Conservation (phyloP, 2,888 invertebrate genomes). For the Shargacucullia verbasci region DNA sequence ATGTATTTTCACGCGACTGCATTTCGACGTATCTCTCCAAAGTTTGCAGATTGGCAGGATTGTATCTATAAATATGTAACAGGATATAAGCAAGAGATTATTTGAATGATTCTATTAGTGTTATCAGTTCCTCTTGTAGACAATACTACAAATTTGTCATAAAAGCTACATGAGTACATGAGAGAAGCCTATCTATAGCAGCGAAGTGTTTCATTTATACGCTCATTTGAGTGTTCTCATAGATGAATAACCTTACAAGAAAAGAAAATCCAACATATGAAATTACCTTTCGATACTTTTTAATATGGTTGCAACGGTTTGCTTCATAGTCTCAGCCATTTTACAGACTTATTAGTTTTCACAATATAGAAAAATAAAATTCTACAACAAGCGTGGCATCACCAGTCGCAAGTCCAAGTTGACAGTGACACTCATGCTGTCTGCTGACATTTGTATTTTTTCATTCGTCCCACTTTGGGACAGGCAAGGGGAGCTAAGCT, state of each 20-base stretch:
- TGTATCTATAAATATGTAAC: constrained; percentile 92
- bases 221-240: background rate
- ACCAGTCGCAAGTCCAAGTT: background rate
- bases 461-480: too few species aligned
- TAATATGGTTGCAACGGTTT: constrained; percentile 95
- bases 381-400: constrained; percentile 15
- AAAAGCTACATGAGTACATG: too few species aligned
- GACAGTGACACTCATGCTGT: too few species aligned
- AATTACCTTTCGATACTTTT: constrained; percentile 97
- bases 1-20: constrained; percentile 97
- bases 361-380: constrained; percentile 1
- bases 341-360: constrained; percentile 9
- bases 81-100: background rate
- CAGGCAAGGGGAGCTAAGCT: too few species aligned
- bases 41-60: constrained; percentile 97
- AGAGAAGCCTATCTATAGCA: too few species aligned
- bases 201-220: too few species aligned
- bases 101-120: background rate
- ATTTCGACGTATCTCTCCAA: constrained; percentile 97
- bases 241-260: constrained; percentile 30
- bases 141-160: too few species aligned
- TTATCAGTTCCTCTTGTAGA: background rate
- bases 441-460: too few species aligned
- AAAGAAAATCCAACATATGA: background rate
- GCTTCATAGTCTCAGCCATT: constrained; percentile 95